Evolutionary conservation across 2,113 vertebrate genomes (phyloP).

Genomic region (Equus quagga): DNA sequence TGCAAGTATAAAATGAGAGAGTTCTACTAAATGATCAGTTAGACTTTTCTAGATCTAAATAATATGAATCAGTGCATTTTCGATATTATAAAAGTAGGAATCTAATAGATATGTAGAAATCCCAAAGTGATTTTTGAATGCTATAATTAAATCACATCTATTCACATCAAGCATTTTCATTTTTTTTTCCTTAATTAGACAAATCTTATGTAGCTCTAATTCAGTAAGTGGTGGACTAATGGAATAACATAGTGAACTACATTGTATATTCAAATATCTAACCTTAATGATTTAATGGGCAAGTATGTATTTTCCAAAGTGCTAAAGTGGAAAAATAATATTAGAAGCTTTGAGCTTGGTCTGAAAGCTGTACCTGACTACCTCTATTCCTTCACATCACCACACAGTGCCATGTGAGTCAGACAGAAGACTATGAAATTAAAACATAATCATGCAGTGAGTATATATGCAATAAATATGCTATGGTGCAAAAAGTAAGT

Average conservation of each 20-base stretch:
- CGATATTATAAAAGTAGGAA: background rate
- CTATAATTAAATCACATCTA: background rate
- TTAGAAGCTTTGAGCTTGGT: background rate
- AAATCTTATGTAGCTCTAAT: background rate
- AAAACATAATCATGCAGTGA: background rate
- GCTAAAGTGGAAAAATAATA: background rate
- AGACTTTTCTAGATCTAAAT: background rate
- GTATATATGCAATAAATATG: background rate
- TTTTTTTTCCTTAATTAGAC: background rate
- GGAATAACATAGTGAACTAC: background rate
- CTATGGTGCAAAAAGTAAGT: background rate
- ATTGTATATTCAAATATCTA: background rate
- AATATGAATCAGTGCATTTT: background rate
- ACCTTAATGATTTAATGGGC: slow-evolving; percentile 10
- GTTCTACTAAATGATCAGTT: background rate
- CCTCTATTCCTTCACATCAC: background rate
- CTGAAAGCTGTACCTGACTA: background rate
- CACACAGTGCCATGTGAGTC: background rate
- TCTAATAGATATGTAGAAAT: background rate
- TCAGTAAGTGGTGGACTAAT: background rate
- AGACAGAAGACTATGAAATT: background rate
- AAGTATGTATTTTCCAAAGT: slow-evolving; percentile 10
- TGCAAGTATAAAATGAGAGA: background rate
- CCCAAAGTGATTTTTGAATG: background rate
- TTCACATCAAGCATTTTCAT: background rate